Evolutionary conservation across 2,113 vertebrate species (phyloP).

Genomic region (Serilophus lunatus): DNA sequence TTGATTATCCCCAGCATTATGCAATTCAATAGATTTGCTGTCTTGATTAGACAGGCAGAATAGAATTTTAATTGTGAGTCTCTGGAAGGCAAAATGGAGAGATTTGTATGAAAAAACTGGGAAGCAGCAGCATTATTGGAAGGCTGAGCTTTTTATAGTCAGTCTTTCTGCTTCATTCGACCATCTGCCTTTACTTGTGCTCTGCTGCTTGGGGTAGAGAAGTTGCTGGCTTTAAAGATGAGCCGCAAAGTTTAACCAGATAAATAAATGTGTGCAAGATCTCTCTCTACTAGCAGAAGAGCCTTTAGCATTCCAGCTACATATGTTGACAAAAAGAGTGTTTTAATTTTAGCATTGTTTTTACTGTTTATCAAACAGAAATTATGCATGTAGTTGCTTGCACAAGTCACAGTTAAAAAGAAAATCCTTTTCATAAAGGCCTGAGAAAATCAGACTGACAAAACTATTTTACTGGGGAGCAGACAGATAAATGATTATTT

Average conservation of each 20-base stretch:
- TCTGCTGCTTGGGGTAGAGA: constrained; percentile 55
- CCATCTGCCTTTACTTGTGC: constrained; percentile 60
- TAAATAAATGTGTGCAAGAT: constrained; percentile 53
- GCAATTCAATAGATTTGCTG: constrained; percentile 67
- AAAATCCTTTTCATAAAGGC: constrained; percentile 9
- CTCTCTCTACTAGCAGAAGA: background rate
- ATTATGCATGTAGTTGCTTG: background rate
- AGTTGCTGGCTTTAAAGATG: constrained; percentile 55
- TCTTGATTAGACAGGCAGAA: constrained; percentile 67
- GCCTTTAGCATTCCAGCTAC: constrained; percentile 32
- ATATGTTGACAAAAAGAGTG: constrained; percentile 41
- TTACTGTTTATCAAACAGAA: constrained; percentile 51
- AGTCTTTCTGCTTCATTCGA: constrained; percentile 41
- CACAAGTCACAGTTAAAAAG: background rate
- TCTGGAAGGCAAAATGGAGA: constrained; percentile 56
- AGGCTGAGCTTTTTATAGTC: constrained; percentile 55
- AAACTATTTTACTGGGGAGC: constrained; percentile 11
- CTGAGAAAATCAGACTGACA: background rate
- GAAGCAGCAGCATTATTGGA: constrained; percentile 31
- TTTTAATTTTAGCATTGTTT: constrained; percentile 54
- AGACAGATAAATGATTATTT: background rate
- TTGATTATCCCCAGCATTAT: constrained; percentile 65
- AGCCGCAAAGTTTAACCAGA: constrained; percentile 47
- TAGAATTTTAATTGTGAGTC: constrained; percentile 66
- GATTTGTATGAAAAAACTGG: constrained; percentile 40